Evolutionary conservation across 2,888 invertebrate species (phyloP).

Genomic region (Graphium colonna): DNA sequence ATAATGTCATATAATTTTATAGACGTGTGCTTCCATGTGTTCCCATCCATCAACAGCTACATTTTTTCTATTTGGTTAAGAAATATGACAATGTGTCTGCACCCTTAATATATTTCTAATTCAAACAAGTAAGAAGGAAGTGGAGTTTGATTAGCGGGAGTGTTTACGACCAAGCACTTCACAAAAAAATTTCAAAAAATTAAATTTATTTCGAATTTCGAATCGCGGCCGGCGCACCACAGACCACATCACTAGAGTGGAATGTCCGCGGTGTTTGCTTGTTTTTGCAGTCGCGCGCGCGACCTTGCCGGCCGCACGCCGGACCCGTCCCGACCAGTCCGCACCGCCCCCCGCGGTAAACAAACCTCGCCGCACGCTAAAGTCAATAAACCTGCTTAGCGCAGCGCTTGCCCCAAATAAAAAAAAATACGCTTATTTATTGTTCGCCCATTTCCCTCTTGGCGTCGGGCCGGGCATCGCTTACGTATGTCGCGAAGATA

Average conservation of each 20-base stretch:
- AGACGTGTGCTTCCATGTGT: too few species aligned
- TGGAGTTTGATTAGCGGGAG: too few species aligned
- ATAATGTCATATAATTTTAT: too few species aligned
- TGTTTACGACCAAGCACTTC: too few species aligned
- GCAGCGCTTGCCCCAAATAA: slow-evolving; percentile 8
- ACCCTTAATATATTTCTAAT: too few species aligned
- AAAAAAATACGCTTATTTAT: slow-evolving; percentile 14
- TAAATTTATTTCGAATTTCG: neutral
- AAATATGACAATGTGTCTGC: too few species aligned
- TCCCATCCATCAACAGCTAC: too few species aligned
- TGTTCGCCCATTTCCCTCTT: slow-evolving; percentile 3
- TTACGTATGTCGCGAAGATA: slow-evolving; percentile 26
- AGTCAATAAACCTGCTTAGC: slow-evolving; percentile 42
- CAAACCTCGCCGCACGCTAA: slow-evolving; percentile 66
- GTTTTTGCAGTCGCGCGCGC: slow-evolving; percentile 61
- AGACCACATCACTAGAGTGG: slow-evolving; percentile 31
- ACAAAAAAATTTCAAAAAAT: neutral
- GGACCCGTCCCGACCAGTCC: slow-evolving; percentile 60
- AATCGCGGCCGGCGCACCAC: neutral
- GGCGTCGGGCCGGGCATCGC: slow-evolving; percentile 1
- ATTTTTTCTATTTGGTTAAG: too few species aligned
- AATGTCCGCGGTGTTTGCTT: slow-evolving; percentile 41
- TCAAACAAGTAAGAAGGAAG: too few species aligned
- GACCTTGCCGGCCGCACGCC: slow-evolving; percentile 69
- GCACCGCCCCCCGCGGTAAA: slow-evolving; percentile 61